phyloP scores from a whole-genome alignment of 2,113 vertebrate species.

The Mus spicilegus region DNA sequence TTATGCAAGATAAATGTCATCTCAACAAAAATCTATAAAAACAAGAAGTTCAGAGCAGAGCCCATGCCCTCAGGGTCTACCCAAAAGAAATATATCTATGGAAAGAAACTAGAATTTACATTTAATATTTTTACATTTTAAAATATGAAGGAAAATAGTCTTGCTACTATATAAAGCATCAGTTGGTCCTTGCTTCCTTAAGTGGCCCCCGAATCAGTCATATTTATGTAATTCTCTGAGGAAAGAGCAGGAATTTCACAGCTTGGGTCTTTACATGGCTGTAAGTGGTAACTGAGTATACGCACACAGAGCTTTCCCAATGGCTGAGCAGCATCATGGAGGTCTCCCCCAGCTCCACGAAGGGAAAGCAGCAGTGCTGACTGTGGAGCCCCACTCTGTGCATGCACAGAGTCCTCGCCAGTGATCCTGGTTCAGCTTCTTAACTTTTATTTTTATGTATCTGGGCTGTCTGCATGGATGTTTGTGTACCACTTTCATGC shows the following conservation, averaged over 20 bases:
- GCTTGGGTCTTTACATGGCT: too few relatives aligned
- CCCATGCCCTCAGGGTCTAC: not conserved
- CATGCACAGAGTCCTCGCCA: accelerated
- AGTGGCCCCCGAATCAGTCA: not conserved
- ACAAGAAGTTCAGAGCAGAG: not conserved
- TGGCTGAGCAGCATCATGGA: too few relatives aligned
- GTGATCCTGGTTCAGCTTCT: not conserved
- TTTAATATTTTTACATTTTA: not conserved
- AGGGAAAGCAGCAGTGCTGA: not conserved
- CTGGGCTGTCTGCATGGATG: not conserved
- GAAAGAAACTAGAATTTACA: slow-evolving; percentile 20
- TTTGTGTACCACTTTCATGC: not conserved
- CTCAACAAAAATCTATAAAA: not conserved
- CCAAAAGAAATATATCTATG: not conserved
- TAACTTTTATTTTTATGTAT: not conserved
- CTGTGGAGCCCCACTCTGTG: not conserved
- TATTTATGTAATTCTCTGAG: not conserved
- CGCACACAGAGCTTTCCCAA: not conserved
- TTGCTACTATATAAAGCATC: not conserved
- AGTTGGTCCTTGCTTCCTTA: not conserved
- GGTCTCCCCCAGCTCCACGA: not conserved
- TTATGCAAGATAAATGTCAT: not conserved
- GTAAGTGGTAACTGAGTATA: not conserved
- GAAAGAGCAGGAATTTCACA: not conserved
- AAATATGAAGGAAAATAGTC: not conserved